Evolutionary conservation across 2,888 invertebrate species (phyloP).

Genomic region (Caradrina kadenii): DNA sequence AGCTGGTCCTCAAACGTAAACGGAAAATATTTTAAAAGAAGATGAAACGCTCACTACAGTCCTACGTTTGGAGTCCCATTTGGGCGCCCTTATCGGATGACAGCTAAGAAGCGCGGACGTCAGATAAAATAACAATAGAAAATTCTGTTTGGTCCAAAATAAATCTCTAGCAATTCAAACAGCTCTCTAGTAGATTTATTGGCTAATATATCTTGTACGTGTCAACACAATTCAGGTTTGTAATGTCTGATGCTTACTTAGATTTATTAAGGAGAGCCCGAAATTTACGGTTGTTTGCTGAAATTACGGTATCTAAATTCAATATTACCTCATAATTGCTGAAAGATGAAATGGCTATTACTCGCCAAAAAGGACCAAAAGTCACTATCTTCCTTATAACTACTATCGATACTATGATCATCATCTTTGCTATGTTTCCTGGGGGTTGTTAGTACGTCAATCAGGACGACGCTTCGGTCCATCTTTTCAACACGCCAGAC

Average conservation of each 20-base stretch:
- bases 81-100: constrained; percentile 42
- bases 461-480: too few species aligned
- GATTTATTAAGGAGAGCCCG: constrained; percentile 42
- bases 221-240: constrained; percentile 58
- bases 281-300: constrained; percentile 40
- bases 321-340: constrained; percentile 7
- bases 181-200: constrained; percentile 47
- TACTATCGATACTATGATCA: too few species aligned
- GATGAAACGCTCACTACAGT: background rate
- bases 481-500: too few species aligned
- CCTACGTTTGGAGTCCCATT: constrained; percentile 34
- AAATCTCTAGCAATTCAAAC: constrained; percentile 51
- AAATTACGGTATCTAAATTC: constrained; percentile 21
- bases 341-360: background rate
- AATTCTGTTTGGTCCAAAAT: constrained; percentile 39
- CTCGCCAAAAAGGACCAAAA: background rate
- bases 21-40: background rate
- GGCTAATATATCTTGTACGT: constrained; percentile 52
- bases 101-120: constrained; percentile 37
- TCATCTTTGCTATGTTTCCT: background rate
- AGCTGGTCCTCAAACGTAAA: constrained; percentile 3
- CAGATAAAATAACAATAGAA: constrained; percentile 44
- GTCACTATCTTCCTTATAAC: background rate
- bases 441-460: too few species aligned
- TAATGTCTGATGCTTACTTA: constrained; percentile 44